These are phyloP conservation scores for Gila robusta DNA, from an alignment of 2,797 vertebrate genomes.

Conservation along the genomic window DNA sequence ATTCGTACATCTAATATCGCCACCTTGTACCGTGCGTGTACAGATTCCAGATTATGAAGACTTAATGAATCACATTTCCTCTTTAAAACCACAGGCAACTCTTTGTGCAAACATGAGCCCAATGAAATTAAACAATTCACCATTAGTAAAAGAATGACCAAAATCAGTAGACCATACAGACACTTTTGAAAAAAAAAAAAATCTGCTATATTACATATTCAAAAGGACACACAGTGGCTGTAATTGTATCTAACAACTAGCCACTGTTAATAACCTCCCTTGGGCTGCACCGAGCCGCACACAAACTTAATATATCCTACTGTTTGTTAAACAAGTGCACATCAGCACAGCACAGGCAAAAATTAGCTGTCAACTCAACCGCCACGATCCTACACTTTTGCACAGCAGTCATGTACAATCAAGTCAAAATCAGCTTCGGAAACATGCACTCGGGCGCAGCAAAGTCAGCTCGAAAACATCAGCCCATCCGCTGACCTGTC, in stretches of 20 bases:
- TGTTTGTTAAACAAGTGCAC: slow-evolving; percentile 48
- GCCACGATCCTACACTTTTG: background rate
- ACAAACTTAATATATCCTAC: slow-evolving; percentile 15
- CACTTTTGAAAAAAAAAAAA: background rate
- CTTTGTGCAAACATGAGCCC: background rate
- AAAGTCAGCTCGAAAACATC: slow-evolving; percentile 32
- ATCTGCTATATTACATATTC: background rate
- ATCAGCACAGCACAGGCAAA: slow-evolving; percentile 39
- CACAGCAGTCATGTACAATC: slow-evolving; percentile 40
- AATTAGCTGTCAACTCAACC: slow-evolving; percentile 40
- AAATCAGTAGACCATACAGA: background rate
- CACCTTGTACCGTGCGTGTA: background rate
- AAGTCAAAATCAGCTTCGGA: slow-evolving; percentile 20
- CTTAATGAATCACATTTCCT: background rate
- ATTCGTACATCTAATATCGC: slow-evolving; percentile 13
- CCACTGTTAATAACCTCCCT: slow-evolving; percentile 37
- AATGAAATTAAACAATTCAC: background rate
- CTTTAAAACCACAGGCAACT: slow-evolving; percentile 1
- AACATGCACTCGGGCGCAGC: slow-evolving; percentile 16
- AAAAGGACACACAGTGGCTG: slow-evolving; percentile 5
- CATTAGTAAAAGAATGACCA: background rate
- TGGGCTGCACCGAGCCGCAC: background rate
- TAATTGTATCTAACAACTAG: slow-evolving; percentile 13
- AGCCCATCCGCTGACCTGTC: slow-evolving; percentile 43
- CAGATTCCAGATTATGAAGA: background rate